These are phyloP conservation scores for Pogonomyrmex barbatus DNA, from an alignment of 1,140 invertebrate genomes.

Conservation along the genomic window DNA sequence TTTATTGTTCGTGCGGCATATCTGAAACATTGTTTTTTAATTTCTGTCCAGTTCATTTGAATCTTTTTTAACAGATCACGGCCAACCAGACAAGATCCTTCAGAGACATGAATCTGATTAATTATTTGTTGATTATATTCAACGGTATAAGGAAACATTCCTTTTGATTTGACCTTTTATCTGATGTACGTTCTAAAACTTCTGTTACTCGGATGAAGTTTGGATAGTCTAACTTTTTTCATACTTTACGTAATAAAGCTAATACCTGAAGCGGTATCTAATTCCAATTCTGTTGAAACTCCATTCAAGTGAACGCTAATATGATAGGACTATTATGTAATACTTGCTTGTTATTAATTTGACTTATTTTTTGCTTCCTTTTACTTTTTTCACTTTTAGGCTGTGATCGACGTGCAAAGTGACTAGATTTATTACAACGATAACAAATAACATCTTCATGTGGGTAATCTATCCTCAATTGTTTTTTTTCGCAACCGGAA, in stretches of 20 bases:
- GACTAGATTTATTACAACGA: not conserved
- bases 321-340: slow-evolving; percentile 14
- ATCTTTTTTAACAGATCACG: not conserved
- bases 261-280: not conserved
- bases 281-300: not conserved
- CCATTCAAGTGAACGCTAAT: not conserved
- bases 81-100: slow-evolving; percentile 3
- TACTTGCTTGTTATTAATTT: not conserved
- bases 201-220: not conserved
- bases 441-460: not conserved
- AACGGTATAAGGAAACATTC: slow-evolving; percentile 1
- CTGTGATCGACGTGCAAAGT: slow-evolving; percentile 1
- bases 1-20: not conserved
- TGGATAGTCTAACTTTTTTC: slow-evolving; percentile 5
- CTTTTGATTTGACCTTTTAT: not conserved
- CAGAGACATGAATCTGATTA: not conserved
- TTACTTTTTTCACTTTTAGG: not conserved
- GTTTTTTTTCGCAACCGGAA: not conserved
- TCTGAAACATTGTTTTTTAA: slow-evolving; percentile 7
- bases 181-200: not conserved
- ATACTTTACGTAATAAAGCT: not conserved
- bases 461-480: not conserved
- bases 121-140: not conserved
- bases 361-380: not conserved
- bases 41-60: not conserved